A percentile compares a stretch with the other conserved stretches of the same genome.
Evolutionary conservation across 2,113 vertebrate genomes (phyloP).

Genomic region (Microcebus lehilahytsara): DNA sequence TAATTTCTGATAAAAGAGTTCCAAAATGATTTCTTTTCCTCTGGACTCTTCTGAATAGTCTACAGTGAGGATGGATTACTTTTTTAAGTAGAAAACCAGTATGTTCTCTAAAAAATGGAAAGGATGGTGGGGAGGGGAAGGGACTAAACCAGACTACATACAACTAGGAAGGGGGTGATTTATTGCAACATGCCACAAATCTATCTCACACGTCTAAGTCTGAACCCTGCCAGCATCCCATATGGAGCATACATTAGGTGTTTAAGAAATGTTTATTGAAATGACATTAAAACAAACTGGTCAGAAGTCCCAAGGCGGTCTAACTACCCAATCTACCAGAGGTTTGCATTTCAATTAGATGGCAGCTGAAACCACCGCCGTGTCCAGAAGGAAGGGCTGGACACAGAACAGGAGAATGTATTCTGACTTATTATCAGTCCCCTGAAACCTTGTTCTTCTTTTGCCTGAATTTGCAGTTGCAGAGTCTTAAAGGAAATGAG

Average conservation of each 20-base stretch:
- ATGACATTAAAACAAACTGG: neutral
- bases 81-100: neutral
- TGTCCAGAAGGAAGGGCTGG: neutral
- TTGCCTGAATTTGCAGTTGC: neutral
- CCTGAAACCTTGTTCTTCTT: neutral
- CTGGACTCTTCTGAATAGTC: neutral
- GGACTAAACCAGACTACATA: neutral
- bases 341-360: neutral
- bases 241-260: too few species aligned
- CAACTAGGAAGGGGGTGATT: neutral
- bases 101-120: neutral
- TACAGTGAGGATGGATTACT: neutral
- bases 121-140: neutral
- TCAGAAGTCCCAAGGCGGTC: neutral
- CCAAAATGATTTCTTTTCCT: neutral
- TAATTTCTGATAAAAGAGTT: neutral
- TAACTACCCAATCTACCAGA: neutral
- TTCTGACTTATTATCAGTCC: neutral
- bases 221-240: neutral
- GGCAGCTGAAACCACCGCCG: neutral
- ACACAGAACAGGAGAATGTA: accelerated
- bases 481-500: neutral
- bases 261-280: neutral
- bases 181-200: neutral
- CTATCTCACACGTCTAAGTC: neutral